Evolutionary conservation across 2,113 vertebrate genomes (phyloP), one percentile per base, ranked within the genome.

Genomic region (Stigmatopora argus): DNA sequence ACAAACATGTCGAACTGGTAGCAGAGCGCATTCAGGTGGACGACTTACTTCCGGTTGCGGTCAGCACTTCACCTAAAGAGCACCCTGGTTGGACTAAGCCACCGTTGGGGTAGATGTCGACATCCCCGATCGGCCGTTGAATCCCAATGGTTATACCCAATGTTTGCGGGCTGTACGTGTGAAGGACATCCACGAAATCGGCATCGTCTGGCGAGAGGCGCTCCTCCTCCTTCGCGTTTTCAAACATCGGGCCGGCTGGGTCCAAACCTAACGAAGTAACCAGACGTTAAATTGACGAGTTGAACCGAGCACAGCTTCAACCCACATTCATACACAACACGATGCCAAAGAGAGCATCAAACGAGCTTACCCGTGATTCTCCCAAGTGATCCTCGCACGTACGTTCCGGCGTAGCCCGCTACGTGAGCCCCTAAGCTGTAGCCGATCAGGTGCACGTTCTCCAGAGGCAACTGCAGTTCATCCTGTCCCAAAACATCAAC

Each of bases 241-340:
- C 97, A 75, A 98, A 98, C 96, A 98, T 92, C 0, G 96, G 96
- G n/a, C 97, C 97, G 0, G 97, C 97, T 0, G 97, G 97, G 76
- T 99, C 97, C 79, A 99, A 78, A 47, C 97, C 97, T 99, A 8
- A 56, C 17, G 19, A 26, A 62, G 5, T 21, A 10, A 10, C 49
- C 41, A 64, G 15, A 38, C 23, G 26, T 56, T 3, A 13, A 4
- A 15, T 19, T 1, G 21, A 31, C 63, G 14, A 69, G 15, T 18
- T 31, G 19, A 69, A 19, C 31, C 11, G 52, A 3, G 41, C 11
- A 14, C 58, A 38, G 41, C 18, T 41, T 3, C 6, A 41, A 26
- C 12, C 31, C 13, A 56, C 53, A 15, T 56, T 51, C n/a, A 8
- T 8, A 8, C n/a, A 51, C 18, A 8, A 44, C 18, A 1, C 19